Evolutionary conservation across 2,113 vertebrate species (phyloP), one percentile per base, ranked within the genome.

Genomic region (Panthera tigris): DNA sequence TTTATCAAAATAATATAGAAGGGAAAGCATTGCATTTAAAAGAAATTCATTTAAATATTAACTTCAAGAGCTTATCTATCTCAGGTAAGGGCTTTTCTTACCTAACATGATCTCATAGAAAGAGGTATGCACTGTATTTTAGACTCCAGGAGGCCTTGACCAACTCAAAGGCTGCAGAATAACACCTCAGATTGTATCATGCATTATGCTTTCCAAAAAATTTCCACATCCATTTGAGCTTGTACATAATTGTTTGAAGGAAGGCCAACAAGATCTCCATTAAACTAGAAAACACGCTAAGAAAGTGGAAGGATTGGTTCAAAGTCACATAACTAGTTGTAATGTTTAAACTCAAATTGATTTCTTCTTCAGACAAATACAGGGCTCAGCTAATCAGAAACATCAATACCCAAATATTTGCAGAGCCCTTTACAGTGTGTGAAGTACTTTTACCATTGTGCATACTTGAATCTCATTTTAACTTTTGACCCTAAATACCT

Each of bases 1-100:
- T 55, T 48, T 41, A 83, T 45, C 14, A 39, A 94, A 92, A 73
- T 57, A 90, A 39, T 52, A 57, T 84, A 25, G 39, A 80, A 96
- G 61, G 36, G 39, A 96, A 91, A 80, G 25, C 14, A 78, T 45
- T 84, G 33, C 33, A 89, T 50, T 76, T 33, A 92, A 94, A 68
- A 65, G 16, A 81, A 48, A 65, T 48, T 90, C 45, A 93, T 61
- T 84, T 92, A 61, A 88, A 74, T 73, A 74, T 48, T 94, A 93
- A 94, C 63, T 93, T 81, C 55, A 19, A 39, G 14, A 87, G 18
- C 29, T 29, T 52, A 39, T 66, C 33, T 91, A 57, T 45, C 27
- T 81, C 69, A 78, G 45, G n/a, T 39, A 78, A 45, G 10, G 5
- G 33, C 29, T 81, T 91, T 87, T 65, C 69, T 91, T 69, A 29